Conservation (phyloP, 2,888 invertebrate species). For the Tipula unca region DNA sequence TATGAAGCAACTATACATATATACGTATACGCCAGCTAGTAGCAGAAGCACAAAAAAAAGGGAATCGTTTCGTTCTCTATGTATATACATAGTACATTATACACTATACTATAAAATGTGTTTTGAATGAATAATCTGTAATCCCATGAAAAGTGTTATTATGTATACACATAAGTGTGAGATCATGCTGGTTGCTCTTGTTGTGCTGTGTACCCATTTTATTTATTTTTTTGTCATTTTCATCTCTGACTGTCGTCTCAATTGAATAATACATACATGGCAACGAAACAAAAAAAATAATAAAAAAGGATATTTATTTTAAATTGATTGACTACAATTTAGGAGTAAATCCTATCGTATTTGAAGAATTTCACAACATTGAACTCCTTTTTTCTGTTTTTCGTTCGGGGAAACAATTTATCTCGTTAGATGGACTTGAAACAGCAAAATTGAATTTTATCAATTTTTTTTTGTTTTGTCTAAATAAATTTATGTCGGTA, state of each 20-base stretch:
- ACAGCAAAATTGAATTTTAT: background rate
- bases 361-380: background rate
- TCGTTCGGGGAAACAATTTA: background rate
- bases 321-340: slow-evolving; percentile 8
- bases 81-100: too few species aligned
- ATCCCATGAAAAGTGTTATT: background rate
- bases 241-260: background rate
- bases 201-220: background rate
- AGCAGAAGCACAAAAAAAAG: background rate
- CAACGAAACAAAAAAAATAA: background rate
- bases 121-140: background rate
- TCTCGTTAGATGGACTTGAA: background rate
- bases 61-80: background rate
- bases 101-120: background rate
- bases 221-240: background rate
- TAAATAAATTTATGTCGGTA: background rate
- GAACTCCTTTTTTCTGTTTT: background rate
- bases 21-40: background rate
- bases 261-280: background rate
- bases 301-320: background rate
- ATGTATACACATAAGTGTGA: background rate
- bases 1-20: background rate
- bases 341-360: background rate
- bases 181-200: background rate
- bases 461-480: background rate